Evolutionary conservation across 2,888 invertebrate species (phyloP).

Genomic region (Plagodis pulveraria): DNA sequence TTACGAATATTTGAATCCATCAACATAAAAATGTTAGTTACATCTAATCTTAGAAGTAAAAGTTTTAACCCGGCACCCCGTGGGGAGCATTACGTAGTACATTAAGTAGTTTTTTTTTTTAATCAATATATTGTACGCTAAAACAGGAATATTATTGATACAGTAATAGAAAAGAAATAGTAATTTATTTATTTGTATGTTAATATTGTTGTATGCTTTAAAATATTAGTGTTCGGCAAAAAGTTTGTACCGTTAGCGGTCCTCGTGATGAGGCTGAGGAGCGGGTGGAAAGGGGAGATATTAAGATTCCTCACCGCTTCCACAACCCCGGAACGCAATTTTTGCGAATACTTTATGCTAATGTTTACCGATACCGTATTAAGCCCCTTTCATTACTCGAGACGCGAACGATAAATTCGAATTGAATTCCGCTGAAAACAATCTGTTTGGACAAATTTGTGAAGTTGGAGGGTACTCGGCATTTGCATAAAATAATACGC

Average conservation of each 20-base stretch:
- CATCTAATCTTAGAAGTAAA: too few relatives aligned
- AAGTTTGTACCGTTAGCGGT: neutral
- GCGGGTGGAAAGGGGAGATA: conserved; percentile 40
- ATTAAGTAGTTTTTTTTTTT: too few relatives aligned
- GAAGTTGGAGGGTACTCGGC: conserved; percentile 54
- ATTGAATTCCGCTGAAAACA: conserved; percentile 70
- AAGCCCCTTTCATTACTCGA: conserved; percentile 65
- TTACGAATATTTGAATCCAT: too few relatives aligned
- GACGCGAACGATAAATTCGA: conserved; percentile 57
- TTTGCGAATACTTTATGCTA: conserved; percentile 72
- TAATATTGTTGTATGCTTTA: too few relatives aligned
- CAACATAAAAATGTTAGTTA: too few relatives aligned
- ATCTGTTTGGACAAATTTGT: conserved; percentile 70
- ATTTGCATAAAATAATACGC: conserved; percentile 68
- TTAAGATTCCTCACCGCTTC: conserved; percentile 61
- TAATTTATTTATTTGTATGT: too few relatives aligned
- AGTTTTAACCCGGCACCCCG: too few relatives aligned
- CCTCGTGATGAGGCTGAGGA: conserved; percentile 10
- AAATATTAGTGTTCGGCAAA: neutral
- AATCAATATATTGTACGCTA: too few relatives aligned
- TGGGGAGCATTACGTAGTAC: too few relatives aligned
- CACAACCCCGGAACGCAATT: conserved; percentile 59
- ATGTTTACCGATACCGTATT: conserved; percentile 67
- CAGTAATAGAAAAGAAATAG: too few relatives aligned
- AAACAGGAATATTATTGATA: too few relatives aligned